phyloP scores from a whole-genome alignment of 2,113 vertebrate species.

The Addax nasomaculatus region DNA sequence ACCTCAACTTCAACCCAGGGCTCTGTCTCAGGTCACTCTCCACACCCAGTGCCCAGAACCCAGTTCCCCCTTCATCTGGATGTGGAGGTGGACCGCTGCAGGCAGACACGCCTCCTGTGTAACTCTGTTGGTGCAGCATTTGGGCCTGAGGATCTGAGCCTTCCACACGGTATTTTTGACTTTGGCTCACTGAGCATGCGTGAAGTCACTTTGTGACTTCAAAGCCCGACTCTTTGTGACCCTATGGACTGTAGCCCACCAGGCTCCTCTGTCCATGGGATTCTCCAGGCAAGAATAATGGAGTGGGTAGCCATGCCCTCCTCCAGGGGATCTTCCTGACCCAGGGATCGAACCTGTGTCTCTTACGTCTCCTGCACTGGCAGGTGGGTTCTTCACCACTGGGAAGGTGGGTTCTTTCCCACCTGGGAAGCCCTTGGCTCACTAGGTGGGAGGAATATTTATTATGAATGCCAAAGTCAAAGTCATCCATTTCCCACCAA shows the following conservation, averaged over 20 bases:
- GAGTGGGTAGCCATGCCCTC: not conserved
- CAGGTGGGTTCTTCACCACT: not conserved
- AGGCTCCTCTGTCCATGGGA: not conserved
- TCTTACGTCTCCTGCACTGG: not conserved
- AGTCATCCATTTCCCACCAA: not conserved
- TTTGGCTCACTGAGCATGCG: not conserved
- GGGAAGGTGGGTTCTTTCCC: too few species aligned
- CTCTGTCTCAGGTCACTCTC: not conserved
- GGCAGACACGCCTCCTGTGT: not conserved
- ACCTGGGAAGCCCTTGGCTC: not conserved
- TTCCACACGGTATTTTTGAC: accelerated
- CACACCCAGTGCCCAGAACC: not conserved
- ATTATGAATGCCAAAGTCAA: not conserved
- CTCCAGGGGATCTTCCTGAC: not conserved
- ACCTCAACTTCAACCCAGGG: not conserved
- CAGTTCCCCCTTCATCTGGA: not conserved
- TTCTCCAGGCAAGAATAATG: not conserved
- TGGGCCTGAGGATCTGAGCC: not conserved
- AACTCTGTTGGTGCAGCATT: accelerated
- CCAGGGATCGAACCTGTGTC: not conserved
- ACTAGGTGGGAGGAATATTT: not conserved
- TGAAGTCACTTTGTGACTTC: not conserved
- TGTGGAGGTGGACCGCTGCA: not conserved
- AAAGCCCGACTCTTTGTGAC: not conserved
- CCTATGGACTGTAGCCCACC: not conserved